Evolutionary conservation across 2,888 invertebrate species (phyloP).

Genomic region (Ectemnius continuus): DNA sequence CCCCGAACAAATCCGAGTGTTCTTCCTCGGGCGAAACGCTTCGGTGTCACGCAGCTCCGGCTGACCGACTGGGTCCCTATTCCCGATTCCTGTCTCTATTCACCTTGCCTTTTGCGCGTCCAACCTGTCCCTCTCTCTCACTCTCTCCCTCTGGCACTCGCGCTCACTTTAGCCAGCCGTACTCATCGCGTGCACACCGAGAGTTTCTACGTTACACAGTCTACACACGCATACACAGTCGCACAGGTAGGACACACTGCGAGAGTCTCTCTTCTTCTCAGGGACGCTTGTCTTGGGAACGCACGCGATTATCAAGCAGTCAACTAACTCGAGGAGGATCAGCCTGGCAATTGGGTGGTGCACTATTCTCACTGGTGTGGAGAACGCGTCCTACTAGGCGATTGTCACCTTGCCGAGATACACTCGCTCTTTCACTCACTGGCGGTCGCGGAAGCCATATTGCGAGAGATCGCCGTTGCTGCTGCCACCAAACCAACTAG

Average conservation of each 20-base stretch:
- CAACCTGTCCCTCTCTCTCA: conserved; percentile 23
- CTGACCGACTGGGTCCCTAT: conserved; percentile 30
- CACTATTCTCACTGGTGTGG: too few species aligned
- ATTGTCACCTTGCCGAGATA: conserved; percentile 62
- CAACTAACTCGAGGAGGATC: background rate
- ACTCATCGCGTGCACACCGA: conserved; percentile 10
- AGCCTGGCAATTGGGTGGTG: background rate
- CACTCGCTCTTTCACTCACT: conserved; percentile 68
- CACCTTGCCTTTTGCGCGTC: conserved; percentile 27
- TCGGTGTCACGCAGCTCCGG: conserved; percentile 34
- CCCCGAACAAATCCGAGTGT: too few species aligned
- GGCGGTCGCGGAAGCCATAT: conserved; percentile 77
- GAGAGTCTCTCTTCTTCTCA: conserved; percentile 38
- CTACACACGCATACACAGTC: background rate
- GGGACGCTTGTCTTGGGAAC: too few species aligned
- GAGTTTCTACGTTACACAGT: background rate
- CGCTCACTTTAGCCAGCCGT: conserved; percentile 13
- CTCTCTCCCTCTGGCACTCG: conserved; percentile 15
- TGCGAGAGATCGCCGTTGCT: conserved; percentile 69
- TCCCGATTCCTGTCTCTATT: conserved; percentile 26
- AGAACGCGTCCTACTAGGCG: background rate
- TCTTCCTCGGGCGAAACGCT: conserved; percentile 3
- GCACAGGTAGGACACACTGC: conserved; percentile 18
- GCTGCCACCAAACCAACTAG: conserved; percentile 64
- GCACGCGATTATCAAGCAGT: too few species aligned